Evolutionary conservation across 2,797 vertebrate genomes (phyloP).

Genomic region (Discoglossus pictus): DNA sequence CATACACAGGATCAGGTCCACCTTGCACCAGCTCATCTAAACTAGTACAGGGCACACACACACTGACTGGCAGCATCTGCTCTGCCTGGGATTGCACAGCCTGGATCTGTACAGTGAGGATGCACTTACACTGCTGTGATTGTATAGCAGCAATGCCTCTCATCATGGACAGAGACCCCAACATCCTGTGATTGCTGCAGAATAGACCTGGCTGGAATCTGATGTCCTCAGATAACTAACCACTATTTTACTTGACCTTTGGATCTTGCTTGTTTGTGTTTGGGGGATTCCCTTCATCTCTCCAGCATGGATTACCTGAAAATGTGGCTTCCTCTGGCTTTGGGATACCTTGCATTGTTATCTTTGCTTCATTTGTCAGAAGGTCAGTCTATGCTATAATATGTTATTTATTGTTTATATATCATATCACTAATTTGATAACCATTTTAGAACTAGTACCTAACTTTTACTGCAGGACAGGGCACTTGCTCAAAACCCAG

Average conservation of each 20-base stretch:
- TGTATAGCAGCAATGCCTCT: neutral
- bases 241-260: neutral
- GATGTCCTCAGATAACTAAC: neutral
- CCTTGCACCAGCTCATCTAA: conserved; percentile 17
- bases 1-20: conserved; percentile 24
- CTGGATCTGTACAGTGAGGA: neutral
- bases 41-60: no score
- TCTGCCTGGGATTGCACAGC: neutral
- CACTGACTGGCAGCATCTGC: no score
- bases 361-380: conserved; percentile 41
- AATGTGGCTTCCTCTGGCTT: conserved; percentile 48
- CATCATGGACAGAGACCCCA: conserved; percentile 18
- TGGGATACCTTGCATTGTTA: conserved; percentile 48
- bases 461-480: conserved; percentile 1
- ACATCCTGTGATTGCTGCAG: neutral
- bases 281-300: neutral
- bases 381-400: conserved; percentile 55
- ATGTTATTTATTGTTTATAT: no score
- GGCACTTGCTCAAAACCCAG: no score
- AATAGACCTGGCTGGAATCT: neutral
- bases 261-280: neutral
- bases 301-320: conserved; percentile 53
- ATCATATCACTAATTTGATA: no score
- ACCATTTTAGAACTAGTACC: neutral
- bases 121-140: conserved; percentile 7